Conservation (phyloP, 1,140 invertebrate genomes). For the Drosophila truncata region DNA sequence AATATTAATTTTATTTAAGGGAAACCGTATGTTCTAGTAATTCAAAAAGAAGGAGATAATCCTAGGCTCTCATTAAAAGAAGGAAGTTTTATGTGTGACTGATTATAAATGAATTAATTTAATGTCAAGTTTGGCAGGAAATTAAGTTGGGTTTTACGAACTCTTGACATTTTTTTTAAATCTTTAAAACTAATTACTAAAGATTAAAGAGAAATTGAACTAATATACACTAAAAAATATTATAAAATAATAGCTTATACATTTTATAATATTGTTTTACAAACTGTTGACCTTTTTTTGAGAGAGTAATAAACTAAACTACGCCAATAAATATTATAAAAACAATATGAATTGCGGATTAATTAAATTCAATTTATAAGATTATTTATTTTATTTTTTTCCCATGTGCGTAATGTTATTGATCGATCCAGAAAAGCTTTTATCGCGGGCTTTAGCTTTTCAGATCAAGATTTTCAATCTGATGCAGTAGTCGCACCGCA, state of each 20-base stretch:
- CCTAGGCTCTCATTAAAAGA: not conserved
- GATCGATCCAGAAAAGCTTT: conserved; percentile 26
- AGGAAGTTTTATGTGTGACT: too few relatives aligned
- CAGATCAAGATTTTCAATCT: conserved; percentile 33
- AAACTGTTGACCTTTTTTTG: too few relatives aligned
- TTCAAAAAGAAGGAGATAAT: not conserved
- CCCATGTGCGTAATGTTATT: not conserved
- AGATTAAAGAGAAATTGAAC: not conserved
- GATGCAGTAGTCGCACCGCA: conserved; percentile 21
- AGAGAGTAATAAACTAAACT: not conserved
- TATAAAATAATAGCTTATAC: too few relatives aligned
- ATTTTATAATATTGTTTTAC: too few relatives aligned
- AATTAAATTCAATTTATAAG: not conserved
- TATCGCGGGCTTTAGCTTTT: conserved; percentile 17
- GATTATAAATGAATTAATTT: not conserved
- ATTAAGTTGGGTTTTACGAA: not conserved
- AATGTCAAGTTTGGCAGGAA: not conserved
- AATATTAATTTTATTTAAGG: not conserved
- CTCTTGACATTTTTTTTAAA: too few relatives aligned
- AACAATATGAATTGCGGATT: not conserved
- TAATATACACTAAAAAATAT: not conserved
- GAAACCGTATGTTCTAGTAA: not conserved
- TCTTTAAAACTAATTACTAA: not conserved
- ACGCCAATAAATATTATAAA: not conserved
- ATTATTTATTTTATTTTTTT: not conserved